Percentiles rank a stretch among this genome's conserved stretches.
phyloP scores from a whole-genome alignment of 2,797 vertebrate genomes.

The Sandelia bainsii region DNA sequence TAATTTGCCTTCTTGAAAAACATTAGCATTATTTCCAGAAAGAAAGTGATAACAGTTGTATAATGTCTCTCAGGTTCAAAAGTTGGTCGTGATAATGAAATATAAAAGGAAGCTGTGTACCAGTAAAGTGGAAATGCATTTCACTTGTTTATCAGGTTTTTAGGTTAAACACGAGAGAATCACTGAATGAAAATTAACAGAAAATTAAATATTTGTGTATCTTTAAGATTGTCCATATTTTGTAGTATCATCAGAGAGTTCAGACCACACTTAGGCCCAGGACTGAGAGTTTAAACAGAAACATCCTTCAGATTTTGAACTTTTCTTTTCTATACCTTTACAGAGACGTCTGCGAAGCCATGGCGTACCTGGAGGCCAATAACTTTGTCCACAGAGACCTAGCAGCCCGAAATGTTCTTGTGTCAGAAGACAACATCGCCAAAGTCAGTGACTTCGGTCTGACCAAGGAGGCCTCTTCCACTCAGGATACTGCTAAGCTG shows the following conservation, averaged over 20 bases:
- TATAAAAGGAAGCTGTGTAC: background rate
- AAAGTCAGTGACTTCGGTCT: conserved; percentile 99
- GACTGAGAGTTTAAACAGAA: background rate
- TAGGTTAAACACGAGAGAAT: background rate
- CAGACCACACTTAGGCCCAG: background rate
- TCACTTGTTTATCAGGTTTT: background rate
- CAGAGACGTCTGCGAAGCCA: conserved; percentile 97
- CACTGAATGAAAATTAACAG: background rate
- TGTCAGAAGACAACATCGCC: conserved; percentile 95
- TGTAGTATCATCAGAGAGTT: background rate
- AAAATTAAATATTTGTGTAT: background rate
- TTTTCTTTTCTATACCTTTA: background rate
- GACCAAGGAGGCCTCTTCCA: conserved; percentile 95
- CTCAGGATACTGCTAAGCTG: conserved; percentile 95
- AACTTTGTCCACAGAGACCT: conserved; percentile 97
- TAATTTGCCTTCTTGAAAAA: background rate
- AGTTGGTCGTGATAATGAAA: background rate
- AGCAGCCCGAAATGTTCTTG: conserved; percentile 95
- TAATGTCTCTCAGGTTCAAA: background rate
- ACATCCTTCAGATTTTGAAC: background rate
- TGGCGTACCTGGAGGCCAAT: conserved; percentile 96
- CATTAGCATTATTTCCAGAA: background rate
- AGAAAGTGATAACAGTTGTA: background rate
- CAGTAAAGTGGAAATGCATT: background rate
- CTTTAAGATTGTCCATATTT: background rate